phyloP scores from a whole-genome alignment of 2,888 invertebrate genomes.

The Adela reaumurella region DNA sequence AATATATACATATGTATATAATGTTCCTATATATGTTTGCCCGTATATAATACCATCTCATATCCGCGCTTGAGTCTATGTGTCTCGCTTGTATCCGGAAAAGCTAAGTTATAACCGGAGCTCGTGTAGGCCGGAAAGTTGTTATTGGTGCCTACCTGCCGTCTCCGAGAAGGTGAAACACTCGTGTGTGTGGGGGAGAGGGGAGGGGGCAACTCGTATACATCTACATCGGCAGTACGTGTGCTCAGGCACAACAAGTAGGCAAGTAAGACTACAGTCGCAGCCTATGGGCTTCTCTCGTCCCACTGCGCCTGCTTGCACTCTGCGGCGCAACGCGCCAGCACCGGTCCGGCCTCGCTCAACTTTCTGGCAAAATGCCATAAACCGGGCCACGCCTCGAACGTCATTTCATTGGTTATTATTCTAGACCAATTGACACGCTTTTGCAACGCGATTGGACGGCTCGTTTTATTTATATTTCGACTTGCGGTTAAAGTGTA shows the following conservation, averaged over 20 bases:
- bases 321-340: slow-evolving; percentile 23
- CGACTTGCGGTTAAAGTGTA: not conserved
- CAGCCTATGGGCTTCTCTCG: not conserved
- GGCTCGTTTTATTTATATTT: slow-evolving; percentile 16
- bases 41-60: no score
- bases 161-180: no score
- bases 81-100: no score
- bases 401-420: slow-evolving; percentile 48
- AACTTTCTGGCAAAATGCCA: slow-evolving; percentile 42
- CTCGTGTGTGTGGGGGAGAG: no score
- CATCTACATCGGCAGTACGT: no score
- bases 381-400: slow-evolving; percentile 40
- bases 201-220: no score
- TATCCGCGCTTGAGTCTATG: no score
- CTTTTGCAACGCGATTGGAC: slow-evolving; percentile 40
- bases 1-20: no score
- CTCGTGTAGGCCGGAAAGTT: no score
- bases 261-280: not conserved
- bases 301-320: slow-evolving; percentile 4
- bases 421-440: slow-evolving; percentile 53
- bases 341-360: slow-evolving; percentile 11
- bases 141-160: no score
- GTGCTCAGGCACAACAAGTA: not conserved
- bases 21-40: no score
- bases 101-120: no score